phyloP scores from a whole-genome alignment of 2,888 invertebrate species.

The Caenorhabditis japonica region DNA sequence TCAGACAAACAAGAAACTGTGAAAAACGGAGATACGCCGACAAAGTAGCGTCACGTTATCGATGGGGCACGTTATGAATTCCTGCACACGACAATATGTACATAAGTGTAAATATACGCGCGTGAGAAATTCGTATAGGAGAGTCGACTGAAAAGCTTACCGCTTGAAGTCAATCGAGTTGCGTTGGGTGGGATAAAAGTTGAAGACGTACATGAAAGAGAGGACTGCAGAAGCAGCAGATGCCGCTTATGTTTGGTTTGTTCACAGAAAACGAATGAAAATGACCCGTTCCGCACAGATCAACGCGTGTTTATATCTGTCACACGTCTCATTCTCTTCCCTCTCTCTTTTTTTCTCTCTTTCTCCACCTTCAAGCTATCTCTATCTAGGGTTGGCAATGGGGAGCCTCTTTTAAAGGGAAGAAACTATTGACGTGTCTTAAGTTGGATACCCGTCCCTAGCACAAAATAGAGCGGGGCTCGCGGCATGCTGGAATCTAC shows the following conservation, averaged over 20 bases:
- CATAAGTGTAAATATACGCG: too few relatives aligned
- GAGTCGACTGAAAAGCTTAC: too few relatives aligned
- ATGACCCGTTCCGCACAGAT: constrained; percentile 6
- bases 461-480: too few relatives aligned
- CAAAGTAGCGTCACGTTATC: too few relatives aligned
- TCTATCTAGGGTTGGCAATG: neutral
- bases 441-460: too few relatives aligned
- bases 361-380: neutral
- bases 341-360: constrained; percentile 12
- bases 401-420: neutral
- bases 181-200: constrained; percentile 30
- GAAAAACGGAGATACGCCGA: too few relatives aligned
- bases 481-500: too few relatives aligned
- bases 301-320: constrained; percentile 28
- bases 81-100: too few relatives aligned
- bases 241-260: neutral
- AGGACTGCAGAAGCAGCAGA: constrained; percentile 6
- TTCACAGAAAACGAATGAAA: neutral
- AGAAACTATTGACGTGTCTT: too few relatives aligned
- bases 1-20: too few relatives aligned
- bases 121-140: too few relatives aligned
- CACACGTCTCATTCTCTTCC: constrained; percentile 13
- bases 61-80: too few relatives aligned
- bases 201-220: constrained; percentile 45
- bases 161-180: constrained; percentile 23